Conservation (phyloP, 1,140 invertebrate species). For the Achroia grisella region DNA sequence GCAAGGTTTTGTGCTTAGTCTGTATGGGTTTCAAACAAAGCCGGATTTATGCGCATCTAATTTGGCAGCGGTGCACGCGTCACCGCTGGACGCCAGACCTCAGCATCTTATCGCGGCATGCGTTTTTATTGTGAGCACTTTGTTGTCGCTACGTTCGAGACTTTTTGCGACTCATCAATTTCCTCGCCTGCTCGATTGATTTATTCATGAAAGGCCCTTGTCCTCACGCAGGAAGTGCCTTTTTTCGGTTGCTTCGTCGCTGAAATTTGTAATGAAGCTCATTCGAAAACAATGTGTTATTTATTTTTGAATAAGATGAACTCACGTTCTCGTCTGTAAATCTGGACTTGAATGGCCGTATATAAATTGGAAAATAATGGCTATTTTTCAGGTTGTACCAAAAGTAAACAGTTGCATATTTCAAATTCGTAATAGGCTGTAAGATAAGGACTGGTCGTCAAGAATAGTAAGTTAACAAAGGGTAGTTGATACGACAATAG, state of each 20-base stretch:
- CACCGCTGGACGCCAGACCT: constrained; percentile 37
- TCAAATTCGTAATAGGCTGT: constrained; percentile 6
- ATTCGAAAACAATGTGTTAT: constrained; percentile 69
- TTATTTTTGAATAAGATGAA: constrained; percentile 43
- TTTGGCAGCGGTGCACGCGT: constrained; percentile 40
- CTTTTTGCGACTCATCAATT: constrained; percentile 70
- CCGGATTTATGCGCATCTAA: constrained; percentile 67
- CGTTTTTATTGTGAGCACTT: constrained; percentile 65
- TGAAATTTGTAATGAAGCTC: constrained; percentile 71
- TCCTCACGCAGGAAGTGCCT: constrained; percentile 65
- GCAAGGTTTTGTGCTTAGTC: constrained; percentile 15
- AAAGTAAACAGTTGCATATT: not conserved
- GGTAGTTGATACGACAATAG: constrained; percentile 56
- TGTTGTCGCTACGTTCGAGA: constrained; percentile 58
- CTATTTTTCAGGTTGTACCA: not conserved
- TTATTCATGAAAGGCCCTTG: constrained; percentile 68
- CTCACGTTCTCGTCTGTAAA: constrained; percentile 7
- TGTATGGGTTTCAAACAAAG: constrained; percentile 29
- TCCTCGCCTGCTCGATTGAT: constrained; percentile 67
- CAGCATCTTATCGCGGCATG: constrained; percentile 47
- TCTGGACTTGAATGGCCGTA: not conserved
- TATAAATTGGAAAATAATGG: no score
- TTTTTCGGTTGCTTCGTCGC: constrained; percentile 56
- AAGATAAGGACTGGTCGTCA: constrained; percentile 17
- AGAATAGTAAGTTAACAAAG: constrained; percentile 29